These are phyloP conservation scores for Blastobasis adustella DNA, from an alignment of 2,888 invertebrate species.

Conservation along the genomic window DNA sequence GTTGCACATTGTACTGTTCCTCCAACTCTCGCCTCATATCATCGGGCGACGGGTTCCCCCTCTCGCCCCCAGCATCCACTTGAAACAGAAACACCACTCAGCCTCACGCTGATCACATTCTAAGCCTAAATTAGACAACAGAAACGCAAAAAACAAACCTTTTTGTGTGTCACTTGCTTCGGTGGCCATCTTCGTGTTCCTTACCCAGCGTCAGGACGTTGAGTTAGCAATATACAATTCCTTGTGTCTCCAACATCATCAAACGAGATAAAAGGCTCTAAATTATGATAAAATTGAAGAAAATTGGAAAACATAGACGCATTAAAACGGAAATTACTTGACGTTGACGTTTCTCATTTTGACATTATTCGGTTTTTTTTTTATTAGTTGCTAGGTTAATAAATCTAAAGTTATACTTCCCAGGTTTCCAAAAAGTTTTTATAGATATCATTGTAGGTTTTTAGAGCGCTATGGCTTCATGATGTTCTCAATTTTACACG, in stretches of 20 bases:
- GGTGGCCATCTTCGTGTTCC: conserved; percentile 39
- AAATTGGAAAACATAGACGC: conserved; percentile 21
- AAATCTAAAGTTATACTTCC: too few species aligned
- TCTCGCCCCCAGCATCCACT: conserved; percentile 46
- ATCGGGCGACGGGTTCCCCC: conserved; percentile 35
- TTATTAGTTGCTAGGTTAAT: too few species aligned
- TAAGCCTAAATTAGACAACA: conserved; percentile 26
- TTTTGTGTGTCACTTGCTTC: conserved; percentile 40
- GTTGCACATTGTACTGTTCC: conserved; percentile 91
- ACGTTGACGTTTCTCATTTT: conserved; percentile 24
- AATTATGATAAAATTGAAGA: conserved; percentile 13
- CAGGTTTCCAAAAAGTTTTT: too few species aligned
- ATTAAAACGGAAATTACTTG: conserved; percentile 12
- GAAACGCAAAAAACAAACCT: conserved; percentile 50
- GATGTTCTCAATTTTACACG: too few species aligned
- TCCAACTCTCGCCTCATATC: conserved; percentile 74
- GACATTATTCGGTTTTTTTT: conserved; percentile 11
- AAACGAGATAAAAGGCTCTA: conserved; percentile 1
- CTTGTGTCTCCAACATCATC: conserved; percentile 9
- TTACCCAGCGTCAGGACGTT: not conserved
- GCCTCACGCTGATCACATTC: conserved; percentile 40
- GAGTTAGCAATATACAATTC: not conserved
- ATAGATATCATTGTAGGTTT: too few species aligned
- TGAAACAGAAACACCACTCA: conserved; percentile 65
- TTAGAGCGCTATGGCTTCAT: too few species aligned